These are phyloP conservation scores for Sebastes cheni DNA, from an alignment of 2,797 vertebrate genomes.

Conservation along the genomic window DNA sequence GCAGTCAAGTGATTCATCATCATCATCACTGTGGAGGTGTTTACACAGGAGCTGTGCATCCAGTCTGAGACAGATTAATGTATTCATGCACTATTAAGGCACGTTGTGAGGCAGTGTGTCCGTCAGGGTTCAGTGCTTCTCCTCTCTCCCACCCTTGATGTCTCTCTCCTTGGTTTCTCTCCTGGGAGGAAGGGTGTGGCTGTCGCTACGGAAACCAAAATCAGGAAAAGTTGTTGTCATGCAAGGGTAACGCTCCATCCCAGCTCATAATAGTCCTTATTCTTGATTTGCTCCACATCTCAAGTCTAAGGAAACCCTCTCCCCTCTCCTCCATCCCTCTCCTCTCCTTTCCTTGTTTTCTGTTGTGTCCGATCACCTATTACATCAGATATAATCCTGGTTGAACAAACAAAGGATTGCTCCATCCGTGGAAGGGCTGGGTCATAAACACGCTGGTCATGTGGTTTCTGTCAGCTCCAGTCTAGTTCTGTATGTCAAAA, in stretches of 20 bases:
- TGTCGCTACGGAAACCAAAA: slow-evolving; percentile 17
- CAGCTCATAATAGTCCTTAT: neutral
- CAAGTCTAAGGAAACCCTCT: neutral
- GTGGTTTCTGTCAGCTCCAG: slow-evolving; percentile 37
- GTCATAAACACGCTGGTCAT: slow-evolving; percentile 53
- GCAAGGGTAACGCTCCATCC: neutral
- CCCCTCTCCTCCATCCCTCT: neutral
- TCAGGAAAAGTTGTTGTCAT: slow-evolving; percentile 3
- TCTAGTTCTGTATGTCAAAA: neutral
- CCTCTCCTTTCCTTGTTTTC: neutral
- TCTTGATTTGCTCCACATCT: neutral
- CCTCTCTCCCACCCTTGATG: neutral
- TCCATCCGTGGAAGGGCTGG: slow-evolving; percentile 40
- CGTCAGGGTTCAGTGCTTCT: neutral
- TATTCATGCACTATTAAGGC: neutral
- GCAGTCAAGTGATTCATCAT: slow-evolving; percentile 18
- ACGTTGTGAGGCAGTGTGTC: neutral
- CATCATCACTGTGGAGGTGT: slow-evolving; percentile 4
- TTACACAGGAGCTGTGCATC: neutral
- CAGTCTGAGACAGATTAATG: neutral
- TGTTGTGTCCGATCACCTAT: neutral
- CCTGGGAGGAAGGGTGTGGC: slow-evolving; percentile 40
- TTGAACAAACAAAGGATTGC: slow-evolving; percentile 61
- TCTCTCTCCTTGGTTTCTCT: neutral
- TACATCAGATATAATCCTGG: slow-evolving; percentile 12